Base-by-base conservation (phyloP, 2,888 invertebrate species). In the Athrips mouffetella region DNA sequence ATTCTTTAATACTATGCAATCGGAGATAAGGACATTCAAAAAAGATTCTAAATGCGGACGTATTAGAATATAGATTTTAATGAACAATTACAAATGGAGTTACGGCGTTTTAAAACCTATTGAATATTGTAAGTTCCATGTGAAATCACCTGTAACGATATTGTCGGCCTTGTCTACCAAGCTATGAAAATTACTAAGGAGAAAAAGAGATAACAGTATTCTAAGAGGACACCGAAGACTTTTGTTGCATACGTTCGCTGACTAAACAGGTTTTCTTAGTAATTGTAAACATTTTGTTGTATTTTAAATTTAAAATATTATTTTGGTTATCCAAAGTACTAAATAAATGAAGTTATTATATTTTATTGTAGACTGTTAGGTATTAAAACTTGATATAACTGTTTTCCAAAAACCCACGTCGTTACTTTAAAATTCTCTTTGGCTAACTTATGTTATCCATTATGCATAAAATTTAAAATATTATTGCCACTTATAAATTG, bases 221-320 rank as follows among this genome's bases (percentile, higher is more conserved):
- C 75, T 58, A 42, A 47, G 27, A 44, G 50, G 47, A 57, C 57
- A 52, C 53, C 52, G 49, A 53, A 62, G 63, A 61, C 59, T 70
- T 67, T 75, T 71, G 64, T 60, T 67, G 70, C 74, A 76, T 73
- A 73, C 76, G 74, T 77, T 76, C 73, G 76, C 80, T 78, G 81
- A 84, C 77, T 84, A 77, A 83, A 86, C 85, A 80, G 80, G 84
- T 87, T 84, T 76, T 63, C 50, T 45, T 70, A 75, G 80, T 53
- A 56, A 66, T 69, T 49, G 50, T 46, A 52, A 75, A 85, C 82
- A 61, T 55, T 76, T 73, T 67, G 60, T 55, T 40, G n/a, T 39
- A 40, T 50, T 25, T 41, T 52, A 51, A 44, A 20, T 48, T 21
- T 37, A 11, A n/a, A n/a, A n/a, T n/a, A n/a, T n/a, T n/a, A n/a